Percentiles rank a stretch among this genome's conserved stretches.
Conservation (phyloP, 1,140 invertebrate genomes). For the Danaus melanippus region DNA sequence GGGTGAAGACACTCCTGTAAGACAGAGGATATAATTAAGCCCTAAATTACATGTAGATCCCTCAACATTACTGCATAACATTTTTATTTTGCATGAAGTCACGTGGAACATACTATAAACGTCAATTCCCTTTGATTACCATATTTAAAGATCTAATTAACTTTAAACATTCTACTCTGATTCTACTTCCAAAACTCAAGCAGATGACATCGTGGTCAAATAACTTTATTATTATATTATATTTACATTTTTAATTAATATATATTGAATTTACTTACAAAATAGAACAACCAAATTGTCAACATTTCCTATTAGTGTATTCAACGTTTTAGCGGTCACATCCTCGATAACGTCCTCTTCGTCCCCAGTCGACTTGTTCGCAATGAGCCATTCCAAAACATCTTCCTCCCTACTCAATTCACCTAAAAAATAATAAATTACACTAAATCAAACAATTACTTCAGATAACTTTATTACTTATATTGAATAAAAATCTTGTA, state of each 20-base stretch:
- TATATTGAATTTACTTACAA: constrained; percentile 78
- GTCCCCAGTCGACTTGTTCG: constrained; percentile 92
- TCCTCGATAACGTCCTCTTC: constrained; percentile 96
- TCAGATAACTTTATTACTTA: background rate
- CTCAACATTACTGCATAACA: too few species aligned
- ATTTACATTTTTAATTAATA: background rate
- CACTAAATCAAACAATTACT: too few species aligned
- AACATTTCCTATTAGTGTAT: constrained; percentile 90
- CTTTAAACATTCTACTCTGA: background rate
- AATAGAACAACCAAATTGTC: constrained; percentile 94
- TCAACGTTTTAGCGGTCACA: constrained; percentile 89
- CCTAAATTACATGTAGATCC: too few species aligned
- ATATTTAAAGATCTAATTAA: background rate
- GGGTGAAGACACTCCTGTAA: too few species aligned
- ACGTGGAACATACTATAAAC: too few species aligned
- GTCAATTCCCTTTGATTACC: too few species aligned
- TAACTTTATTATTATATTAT: background rate
- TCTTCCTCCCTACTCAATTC: constrained; percentile 93
- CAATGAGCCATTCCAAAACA: constrained; percentile 93
- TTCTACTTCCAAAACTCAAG: background rate
- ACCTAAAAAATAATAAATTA: constrained; percentile 72
- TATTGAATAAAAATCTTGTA: constrained; percentile 4
- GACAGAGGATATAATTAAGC: too few species aligned
- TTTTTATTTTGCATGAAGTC: too few species aligned
- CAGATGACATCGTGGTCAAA: background rate